Evolutionary conservation across 2,888 invertebrate genomes (phyloP).

Genomic region (Arge pagana): DNA sequence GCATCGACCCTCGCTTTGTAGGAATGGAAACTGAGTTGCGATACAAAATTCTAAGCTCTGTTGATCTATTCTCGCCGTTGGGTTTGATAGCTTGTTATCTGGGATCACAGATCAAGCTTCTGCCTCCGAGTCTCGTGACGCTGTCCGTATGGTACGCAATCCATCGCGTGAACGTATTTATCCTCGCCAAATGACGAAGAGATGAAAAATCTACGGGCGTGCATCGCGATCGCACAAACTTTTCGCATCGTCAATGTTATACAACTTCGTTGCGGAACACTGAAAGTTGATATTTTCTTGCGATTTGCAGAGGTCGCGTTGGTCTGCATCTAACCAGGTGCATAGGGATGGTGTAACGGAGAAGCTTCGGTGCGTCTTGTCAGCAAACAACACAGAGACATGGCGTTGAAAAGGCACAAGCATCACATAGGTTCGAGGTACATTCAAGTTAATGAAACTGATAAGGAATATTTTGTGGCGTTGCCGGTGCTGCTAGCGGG

Average conservation of each 20-base stretch:
- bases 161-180: no score
- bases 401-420: conserved; percentile 97
- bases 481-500: conserved; percentile 96
- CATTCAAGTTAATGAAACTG: conserved; percentile 98
- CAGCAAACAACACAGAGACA: conserved; percentile 93
- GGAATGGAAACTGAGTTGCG: no score
- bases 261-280: no score
- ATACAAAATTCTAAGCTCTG: no score
- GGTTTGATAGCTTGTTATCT: conserved; percentile 41
- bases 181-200: no score
- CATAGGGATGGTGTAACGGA: conserved; percentile 97
- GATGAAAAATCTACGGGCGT: background rate
- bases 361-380: conserved; percentile 97
- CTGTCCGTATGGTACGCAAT: no score
- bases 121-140: background rate
- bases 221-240: background rate
- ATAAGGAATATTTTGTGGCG: conserved; percentile 96
- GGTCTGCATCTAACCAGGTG: conserved; percentile 97
- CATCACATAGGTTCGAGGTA: conserved; percentile 97
- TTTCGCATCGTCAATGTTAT: background rate
- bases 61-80: conserved; percentile 23
- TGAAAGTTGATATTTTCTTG: conserved; percentile 9
- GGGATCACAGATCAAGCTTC: conserved; percentile 38
- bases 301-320: conserved; percentile 87
- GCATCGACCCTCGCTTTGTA: no score